Conservation (phyloP, 2,797 vertebrate species). For the Pseudochirops cupreus region DNA sequence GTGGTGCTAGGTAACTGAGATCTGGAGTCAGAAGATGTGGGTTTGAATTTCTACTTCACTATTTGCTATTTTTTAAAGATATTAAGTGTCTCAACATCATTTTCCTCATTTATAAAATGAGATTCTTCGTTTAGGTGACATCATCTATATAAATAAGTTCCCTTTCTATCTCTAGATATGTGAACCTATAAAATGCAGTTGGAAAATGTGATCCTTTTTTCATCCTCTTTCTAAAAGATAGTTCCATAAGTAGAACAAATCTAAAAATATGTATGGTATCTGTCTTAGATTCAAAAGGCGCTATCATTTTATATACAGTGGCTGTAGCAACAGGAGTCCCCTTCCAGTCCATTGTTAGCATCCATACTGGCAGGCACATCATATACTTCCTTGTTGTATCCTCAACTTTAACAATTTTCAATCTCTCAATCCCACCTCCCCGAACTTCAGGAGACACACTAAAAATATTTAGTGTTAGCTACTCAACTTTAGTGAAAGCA, state of each 20-base stretch:
- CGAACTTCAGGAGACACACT: too few species aligned
- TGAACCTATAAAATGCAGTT: too few species aligned
- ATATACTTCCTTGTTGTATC: not conserved
- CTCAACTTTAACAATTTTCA: not conserved
- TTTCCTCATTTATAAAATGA: too few species aligned
- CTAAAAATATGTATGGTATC: constrained; percentile 11
- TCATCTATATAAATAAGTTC: not conserved
- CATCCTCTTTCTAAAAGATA: not conserved
- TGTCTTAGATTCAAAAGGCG: not conserved
- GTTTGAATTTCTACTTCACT: not conserved
- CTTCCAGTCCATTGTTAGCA: not conserved
- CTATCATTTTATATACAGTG: not conserved
- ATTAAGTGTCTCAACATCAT: not conserved
- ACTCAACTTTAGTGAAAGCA: too few species aligned
- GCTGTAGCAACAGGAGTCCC: not conserved
- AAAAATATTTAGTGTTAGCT: too few species aligned
- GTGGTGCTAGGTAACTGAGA: not conserved
- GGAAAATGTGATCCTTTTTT: constrained; percentile 29
- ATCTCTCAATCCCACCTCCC: too few species aligned
- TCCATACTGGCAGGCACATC: not conserved
- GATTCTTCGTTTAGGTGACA: not conserved
- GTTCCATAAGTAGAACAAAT: not conserved
- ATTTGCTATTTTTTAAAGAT: not conserved
- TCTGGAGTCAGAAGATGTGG: not conserved
- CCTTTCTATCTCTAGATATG: not conserved